These are phyloP conservation scores for Amphiprion percula DNA, from an alignment of 2,113 vertebrate genomes.

Conservation along the genomic window DNA sequence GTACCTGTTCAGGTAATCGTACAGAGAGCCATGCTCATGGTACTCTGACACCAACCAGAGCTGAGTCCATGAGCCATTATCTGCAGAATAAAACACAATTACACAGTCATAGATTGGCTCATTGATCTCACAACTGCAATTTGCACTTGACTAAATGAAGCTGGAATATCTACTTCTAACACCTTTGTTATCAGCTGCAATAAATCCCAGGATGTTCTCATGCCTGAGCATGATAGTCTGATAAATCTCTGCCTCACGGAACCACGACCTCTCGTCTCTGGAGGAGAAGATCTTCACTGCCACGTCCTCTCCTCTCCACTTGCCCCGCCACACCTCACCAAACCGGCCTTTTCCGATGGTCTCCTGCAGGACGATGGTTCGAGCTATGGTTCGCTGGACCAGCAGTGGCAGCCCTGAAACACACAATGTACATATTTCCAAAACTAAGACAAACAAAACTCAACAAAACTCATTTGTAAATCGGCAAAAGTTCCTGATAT, in stretches of 20 bases:
- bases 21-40: slow-evolving; percentile 96
- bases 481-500: too few relatives aligned
- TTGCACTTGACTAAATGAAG: not conserved
- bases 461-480: too few relatives aligned
- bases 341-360: slow-evolving; percentile 95
- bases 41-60: slow-evolving; percentile 99
- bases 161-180: slow-evolving; percentile 8
- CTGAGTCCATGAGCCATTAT: slow-evolving; percentile 98
- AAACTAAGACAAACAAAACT: too few relatives aligned
- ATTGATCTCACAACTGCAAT: not conserved
- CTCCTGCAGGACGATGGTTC: slow-evolving; percentile 97
- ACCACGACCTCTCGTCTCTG: slow-evolving; percentile 96
- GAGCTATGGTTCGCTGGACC: slow-evolving; percentile 96
- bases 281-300: slow-evolving; percentile 99
- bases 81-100: slow-evolving; percentile 74
- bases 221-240: slow-evolving; percentile 97
- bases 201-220: slow-evolving; percentile 97
- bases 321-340: slow-evolving; percentile 96
- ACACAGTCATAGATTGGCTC: not conserved
- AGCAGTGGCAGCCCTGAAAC: slow-evolving; percentile 92
- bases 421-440: not conserved
- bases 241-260: slow-evolving; percentile 97
- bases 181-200: slow-evolving; percentile 99
- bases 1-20: slow-evolving; percentile 94
- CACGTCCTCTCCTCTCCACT: slow-evolving; percentile 97